Evolutionary conservation across 2,888 invertebrate species (phyloP), one percentile per base, ranked within the genome.

Genomic region (Ophion obscuratus): DNA sequence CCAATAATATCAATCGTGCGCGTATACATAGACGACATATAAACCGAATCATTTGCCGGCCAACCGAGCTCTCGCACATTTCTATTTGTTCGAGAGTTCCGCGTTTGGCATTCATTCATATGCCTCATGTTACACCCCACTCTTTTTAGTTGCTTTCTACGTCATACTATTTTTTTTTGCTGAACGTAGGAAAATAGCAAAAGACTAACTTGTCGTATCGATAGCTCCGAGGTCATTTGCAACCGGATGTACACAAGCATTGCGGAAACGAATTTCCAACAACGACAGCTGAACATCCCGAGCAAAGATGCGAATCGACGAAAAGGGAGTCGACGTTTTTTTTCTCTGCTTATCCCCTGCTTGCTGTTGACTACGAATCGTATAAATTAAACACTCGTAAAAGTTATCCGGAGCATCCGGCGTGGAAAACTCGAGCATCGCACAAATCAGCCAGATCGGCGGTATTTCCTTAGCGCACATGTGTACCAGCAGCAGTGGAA

Each of bases 381-480:
- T 85, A 88, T 88, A 88, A 86, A 88, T 88, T 85, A 88, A 85
- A 83, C 79, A 81, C 81, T 86, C 86, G 85, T 88, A 85, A 88
- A 86, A 88, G 83, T 85, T 84, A 79, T 78, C 67, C 81, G 71
- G 24, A 24, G 59, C 74, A 79, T 86, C 81, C 84, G 84, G 88
- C 86, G 87, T 88, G 87, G 88, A 89, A 90, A 89, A 89, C 90
- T 89, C 87, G 83, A 36, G 89, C 81, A 77, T 83, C 74, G 75
- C 61, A 66, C 74, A 84, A 90, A 89, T 90, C 88, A 90, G 89
- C 64, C 57, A 80, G 67, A 79, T 62, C 83, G 75, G 20, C 75
- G 66, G 57, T 47, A 67, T 68, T 82, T 82, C 61, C 78, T 67
- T 73, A 53, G 68, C 59, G 59, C 74, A 67, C 47, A 66, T 76